These are phyloP conservation scores for Cinclus mexicanus DNA, from an alignment of 2,113 vertebrate genomes.

Conservation along the genomic window DNA sequence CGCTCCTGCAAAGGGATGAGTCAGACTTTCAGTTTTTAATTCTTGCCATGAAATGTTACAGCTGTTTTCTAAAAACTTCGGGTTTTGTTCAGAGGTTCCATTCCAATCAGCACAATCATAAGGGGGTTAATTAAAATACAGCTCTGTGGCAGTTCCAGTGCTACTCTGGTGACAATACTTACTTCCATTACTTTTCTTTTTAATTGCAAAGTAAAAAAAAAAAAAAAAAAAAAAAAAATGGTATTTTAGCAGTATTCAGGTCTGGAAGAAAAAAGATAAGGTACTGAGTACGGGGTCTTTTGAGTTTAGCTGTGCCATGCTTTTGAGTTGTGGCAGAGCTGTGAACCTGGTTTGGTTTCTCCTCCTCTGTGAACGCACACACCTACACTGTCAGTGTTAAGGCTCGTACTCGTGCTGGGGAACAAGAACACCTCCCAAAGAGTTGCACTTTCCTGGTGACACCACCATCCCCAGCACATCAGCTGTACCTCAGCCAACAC, in stretches of 20 bases:
- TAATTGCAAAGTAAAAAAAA: background rate
- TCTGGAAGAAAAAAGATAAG: background rate
- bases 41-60: background rate
- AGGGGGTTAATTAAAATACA: background rate
- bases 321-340: conserved; percentile 11
- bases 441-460: conserved; percentile 60
- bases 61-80: background rate
- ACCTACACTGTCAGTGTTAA: background rate
- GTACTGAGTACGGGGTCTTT: background rate
- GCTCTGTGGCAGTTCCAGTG: background rate
- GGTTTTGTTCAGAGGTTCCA: background rate
- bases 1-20: background rate
- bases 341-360: conserved; percentile 45
- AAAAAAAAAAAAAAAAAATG: background rate
- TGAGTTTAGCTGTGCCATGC: background rate
- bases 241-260: background rate
- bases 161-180: background rate
- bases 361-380: conserved; percentile 30
- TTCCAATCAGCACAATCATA: background rate
- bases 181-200: background rate
- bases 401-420: conserved; percentile 49
- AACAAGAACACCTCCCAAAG: conserved; percentile 47
- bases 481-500: conserved; percentile 31
- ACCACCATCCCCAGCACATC: background rate
- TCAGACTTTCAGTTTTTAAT: background rate